Evolutionary conservation across 2,888 invertebrate species (phyloP).

Genomic region (Athetis lepigone): DNA sequence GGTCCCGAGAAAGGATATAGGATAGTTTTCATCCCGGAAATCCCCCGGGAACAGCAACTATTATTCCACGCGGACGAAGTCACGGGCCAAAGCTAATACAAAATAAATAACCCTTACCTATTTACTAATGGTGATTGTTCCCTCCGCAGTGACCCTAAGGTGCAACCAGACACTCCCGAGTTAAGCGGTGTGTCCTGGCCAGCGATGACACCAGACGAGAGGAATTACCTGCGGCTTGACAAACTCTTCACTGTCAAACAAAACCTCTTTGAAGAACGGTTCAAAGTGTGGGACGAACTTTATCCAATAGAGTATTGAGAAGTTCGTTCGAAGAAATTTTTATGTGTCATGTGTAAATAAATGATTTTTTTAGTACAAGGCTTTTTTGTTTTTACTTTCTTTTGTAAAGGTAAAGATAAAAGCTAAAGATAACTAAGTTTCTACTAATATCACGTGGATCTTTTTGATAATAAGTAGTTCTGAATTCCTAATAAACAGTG

Average conservation of each 20-base stretch:
- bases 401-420: too few relatives aligned
- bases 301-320: conserved; percentile 74
- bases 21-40: too few relatives aligned
- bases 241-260: conserved; percentile 62
- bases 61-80: too few relatives aligned
- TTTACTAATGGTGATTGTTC: not conserved
- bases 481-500: too few relatives aligned
- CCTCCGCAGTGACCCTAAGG: conserved; percentile 73
- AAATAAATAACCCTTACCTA: too few relatives aligned
- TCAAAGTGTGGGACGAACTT: conserved; percentile 76
- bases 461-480: too few relatives aligned
- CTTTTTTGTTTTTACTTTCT: not conserved
- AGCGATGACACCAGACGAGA: conserved; percentile 66
- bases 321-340: not conserved
- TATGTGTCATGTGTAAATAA: conserved; percentile 3
- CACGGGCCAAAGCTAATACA: too few relatives aligned
- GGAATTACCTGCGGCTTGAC: conserved; percentile 72
- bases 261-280: conserved; percentile 73
- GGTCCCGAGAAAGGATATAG: too few relatives aligned
- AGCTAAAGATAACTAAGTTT: too few relatives aligned
- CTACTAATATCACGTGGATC: too few relatives aligned
- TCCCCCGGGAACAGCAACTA: too few relatives aligned
- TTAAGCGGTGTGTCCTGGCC: conserved; percentile 71
- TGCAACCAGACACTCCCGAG: conserved; percentile 61
- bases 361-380: not conserved